These are phyloP conservation scores for Drosophila repletoides DNA, from an alignment of 1,140 invertebrate genomes.

Conservation along the genomic window DNA sequence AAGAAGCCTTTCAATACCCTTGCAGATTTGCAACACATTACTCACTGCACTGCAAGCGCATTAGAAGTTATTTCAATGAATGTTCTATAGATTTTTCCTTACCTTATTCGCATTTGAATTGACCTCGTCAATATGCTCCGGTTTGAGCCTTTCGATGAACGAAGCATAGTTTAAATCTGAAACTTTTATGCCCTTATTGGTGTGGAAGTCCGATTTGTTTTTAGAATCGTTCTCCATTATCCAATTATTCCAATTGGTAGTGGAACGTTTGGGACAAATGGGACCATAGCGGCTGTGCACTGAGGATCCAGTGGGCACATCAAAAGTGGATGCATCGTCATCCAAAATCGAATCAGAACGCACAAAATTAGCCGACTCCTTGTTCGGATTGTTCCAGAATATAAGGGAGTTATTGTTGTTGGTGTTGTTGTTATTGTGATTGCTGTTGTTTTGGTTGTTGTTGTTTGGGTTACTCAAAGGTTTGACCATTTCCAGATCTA, in stretches of 20 bases:
- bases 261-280: slow-evolving; percentile 87
- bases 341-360: slow-evolving; percentile 86
- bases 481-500: slow-evolving; percentile 48
- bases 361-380: slow-evolving; percentile 84
- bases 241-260: slow-evolving; percentile 57
- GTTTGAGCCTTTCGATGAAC: slow-evolving; percentile 16
- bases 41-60: no score
- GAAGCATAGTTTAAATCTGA: slow-evolving; percentile 49
- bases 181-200: slow-evolving; percentile 76
- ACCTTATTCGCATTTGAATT: slow-evolving; percentile 61
- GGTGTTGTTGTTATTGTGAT: slow-evolving; percentile 25
- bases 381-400: slow-evolving; percentile 58
- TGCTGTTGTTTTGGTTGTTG: slow-evolving; percentile 20
- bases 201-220: slow-evolving; percentile 19
- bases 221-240: slow-evolving; percentile 48
- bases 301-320: slow-evolving; percentile 85
- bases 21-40: no score
- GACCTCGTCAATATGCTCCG: slow-evolving; percentile 32
- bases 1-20: no score
- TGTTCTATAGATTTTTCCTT: no score
- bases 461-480: slow-evolving; percentile 29
- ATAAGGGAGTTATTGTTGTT: slow-evolving; percentile 45
- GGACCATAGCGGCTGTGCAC: slow-evolving; percentile 89
- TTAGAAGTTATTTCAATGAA: no score
- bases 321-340: slow-evolving; percentile 90